Conservation (phyloP, 92 coral and sea anemone species). For the Metridium senile region DNA sequence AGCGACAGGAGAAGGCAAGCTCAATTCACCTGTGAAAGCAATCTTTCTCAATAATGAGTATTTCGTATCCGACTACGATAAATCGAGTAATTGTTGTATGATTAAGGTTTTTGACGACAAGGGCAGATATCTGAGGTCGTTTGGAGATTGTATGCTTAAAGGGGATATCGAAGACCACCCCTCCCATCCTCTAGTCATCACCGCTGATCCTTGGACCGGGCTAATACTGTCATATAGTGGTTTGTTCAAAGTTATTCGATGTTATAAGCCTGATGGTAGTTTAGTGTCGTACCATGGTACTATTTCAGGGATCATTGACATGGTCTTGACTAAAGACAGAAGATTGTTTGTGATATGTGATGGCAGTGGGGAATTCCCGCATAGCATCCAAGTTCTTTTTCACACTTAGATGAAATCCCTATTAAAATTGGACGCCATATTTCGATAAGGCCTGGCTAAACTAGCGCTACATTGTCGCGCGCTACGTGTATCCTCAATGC, state of each 20-base stretch:
- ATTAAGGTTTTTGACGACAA: slow-evolving; percentile 69
- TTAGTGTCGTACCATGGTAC: slow-evolving; percentile 65
- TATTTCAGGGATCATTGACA: slow-evolving; percentile 60
- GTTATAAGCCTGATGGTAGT: slow-evolving; percentile 66
- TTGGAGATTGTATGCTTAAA: slow-evolving; percentile 79
- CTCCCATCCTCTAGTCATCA: slow-evolving; percentile 69
- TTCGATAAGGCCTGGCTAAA: too few species aligned
- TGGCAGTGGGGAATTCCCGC: slow-evolving; percentile 66
- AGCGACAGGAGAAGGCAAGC: slow-evolving; percentile 64
- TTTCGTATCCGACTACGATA: slow-evolving; percentile 82
- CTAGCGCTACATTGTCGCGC: too few species aligned
- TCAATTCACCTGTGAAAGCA: slow-evolving; percentile 63
- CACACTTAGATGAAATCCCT: slow-evolving; percentile 48
- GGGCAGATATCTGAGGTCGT: slow-evolving; percentile 64
- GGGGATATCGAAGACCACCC: slow-evolving; percentile 56
- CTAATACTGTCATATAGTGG: slow-evolving; percentile 72
- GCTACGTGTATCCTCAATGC: too few species aligned
- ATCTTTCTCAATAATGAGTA: slow-evolving; percentile 57
- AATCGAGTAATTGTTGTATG: slow-evolving; percentile 67
- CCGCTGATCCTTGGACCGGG: slow-evolving; percentile 31
- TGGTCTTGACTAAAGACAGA: slow-evolving; percentile 70
- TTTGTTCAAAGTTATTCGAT: slow-evolving; percentile 56
- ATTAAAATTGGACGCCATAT: too few species aligned
- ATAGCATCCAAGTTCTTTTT: slow-evolving; percentile 66
- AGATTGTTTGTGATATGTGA: slow-evolving; percentile 68